Conservation (phyloP, 2,797 vertebrate genomes). For the Muraenolepis orangiensis region DNA sequence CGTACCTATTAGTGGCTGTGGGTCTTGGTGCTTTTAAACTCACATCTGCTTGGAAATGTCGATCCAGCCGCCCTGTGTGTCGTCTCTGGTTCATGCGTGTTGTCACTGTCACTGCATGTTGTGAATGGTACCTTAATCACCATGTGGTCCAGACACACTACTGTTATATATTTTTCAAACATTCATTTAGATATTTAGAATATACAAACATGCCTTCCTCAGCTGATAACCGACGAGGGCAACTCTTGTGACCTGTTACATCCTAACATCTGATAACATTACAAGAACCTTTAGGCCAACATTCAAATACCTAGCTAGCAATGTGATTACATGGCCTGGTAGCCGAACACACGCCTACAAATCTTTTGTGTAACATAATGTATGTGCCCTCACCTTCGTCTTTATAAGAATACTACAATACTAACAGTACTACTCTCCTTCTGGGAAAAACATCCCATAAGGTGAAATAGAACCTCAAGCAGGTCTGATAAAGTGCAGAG, state of each 20-base stretch:
- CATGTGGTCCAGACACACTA: background rate
- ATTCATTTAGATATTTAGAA: no score
- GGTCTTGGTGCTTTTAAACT: background rate
- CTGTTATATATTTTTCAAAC: no score
- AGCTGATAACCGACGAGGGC: no score
- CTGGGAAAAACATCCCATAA: background rate
- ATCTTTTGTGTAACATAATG: background rate
- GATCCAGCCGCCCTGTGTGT: background rate
- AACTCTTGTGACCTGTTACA: background rate
- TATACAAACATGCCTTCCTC: no score
- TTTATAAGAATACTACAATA: no score
- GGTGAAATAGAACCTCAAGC: background rate
- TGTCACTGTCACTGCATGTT: background rate
- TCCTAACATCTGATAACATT: background rate
- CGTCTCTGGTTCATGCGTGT: background rate
- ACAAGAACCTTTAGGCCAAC: background rate
- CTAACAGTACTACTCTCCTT: no score
- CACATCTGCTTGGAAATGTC: constrained; percentile 1
- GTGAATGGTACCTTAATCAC: background rate
- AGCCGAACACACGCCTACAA: background rate
- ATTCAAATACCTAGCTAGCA: background rate
- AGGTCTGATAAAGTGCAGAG: constrained; percentile 38
- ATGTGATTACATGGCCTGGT: background rate
- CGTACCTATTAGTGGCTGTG: background rate
- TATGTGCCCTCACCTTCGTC: background rate